Evolutionary conservation across 2,888 invertebrate species (phyloP).

Genomic region (Drosophila borealis): DNA sequence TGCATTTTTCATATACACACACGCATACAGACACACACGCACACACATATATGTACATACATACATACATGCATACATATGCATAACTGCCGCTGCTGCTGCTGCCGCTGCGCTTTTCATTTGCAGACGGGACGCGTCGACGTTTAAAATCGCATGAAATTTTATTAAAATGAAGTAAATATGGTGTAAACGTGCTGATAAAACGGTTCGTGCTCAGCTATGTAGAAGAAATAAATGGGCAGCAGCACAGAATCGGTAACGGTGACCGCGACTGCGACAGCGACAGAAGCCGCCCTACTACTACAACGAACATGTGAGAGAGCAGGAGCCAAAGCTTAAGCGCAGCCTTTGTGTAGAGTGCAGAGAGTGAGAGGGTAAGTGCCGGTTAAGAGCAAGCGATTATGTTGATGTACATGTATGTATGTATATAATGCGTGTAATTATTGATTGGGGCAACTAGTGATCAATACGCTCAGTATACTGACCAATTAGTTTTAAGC

Average conservation of each 20-base stretch:
- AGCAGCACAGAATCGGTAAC: constrained; percentile 10
- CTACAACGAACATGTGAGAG: constrained; percentile 4
- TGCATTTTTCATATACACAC: constrained; percentile 75
- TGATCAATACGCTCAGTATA: constrained; percentile 48
- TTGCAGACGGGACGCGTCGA: constrained; percentile 67
- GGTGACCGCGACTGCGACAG: not conserved
- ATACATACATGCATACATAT: constrained; percentile 5
- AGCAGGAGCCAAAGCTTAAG: constrained; percentile 37
- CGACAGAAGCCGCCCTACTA: constrained; percentile 6
- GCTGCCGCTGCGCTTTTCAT: constrained; percentile 66
- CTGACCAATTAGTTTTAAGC: constrained; percentile 40
- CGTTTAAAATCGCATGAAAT: constrained; percentile 82
- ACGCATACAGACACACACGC: constrained; percentile 16
- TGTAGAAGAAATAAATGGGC: constrained; percentile 70
- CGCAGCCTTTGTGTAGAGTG: constrained; percentile 26
- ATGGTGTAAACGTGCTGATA: constrained; percentile 85
- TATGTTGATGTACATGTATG: constrained; percentile 22
- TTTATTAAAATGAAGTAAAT: constrained; percentile 84
- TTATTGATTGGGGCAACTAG: constrained; percentile 44
- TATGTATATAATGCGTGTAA: constrained; percentile 21
- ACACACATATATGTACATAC: constrained; percentile 14
- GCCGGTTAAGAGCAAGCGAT: constrained; percentile 28
- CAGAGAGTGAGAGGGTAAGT: constrained; percentile 9
- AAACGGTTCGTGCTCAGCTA: constrained; percentile 78
- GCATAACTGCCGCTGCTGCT: not conserved